These are phyloP conservation scores for Dolichoris vasculosae DNA, from an alignment of 1,140 invertebrate species.

Conservation along the genomic window DNA sequence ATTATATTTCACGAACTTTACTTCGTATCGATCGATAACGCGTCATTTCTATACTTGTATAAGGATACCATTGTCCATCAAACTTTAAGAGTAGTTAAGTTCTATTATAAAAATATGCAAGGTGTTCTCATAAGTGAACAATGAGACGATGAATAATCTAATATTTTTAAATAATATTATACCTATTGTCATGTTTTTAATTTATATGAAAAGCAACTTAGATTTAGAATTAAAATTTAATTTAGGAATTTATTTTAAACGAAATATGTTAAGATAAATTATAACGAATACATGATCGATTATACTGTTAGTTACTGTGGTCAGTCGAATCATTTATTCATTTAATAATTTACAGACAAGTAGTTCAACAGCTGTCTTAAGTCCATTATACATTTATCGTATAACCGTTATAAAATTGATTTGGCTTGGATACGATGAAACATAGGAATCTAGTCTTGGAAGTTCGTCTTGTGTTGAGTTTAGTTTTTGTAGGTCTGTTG, in stretches of 20 bases:
- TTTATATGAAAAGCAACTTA: no score
- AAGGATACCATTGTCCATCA: background rate
- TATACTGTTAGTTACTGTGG: background rate
- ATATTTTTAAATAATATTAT: background rate
- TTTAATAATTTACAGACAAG: background rate
- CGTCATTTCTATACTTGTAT: background rate
- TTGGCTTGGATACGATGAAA: background rate
- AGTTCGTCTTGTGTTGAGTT: no score
- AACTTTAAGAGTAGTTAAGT: background rate
- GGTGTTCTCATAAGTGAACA: background rate
- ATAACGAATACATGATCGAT: background rate
- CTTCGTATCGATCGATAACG: slow-evolving; percentile 30
- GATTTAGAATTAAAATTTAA: no score
- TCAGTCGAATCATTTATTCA: background rate
- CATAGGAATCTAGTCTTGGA: background rate
- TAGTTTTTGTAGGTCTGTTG: background rate
- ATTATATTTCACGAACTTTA: slow-evolving; percentile 23
- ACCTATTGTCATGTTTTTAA: no score
- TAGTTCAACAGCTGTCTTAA: background rate
- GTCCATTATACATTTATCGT: no score
- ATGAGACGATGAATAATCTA: background rate
- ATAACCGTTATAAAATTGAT: background rate
- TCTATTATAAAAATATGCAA: background rate
- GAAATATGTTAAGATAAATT: no score
- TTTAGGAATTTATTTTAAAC: no score